These are phyloP conservation scores for Eupithecia pulchellata DNA, from an alignment of 2,888 invertebrate species.

Conservation along the genomic window DNA sequence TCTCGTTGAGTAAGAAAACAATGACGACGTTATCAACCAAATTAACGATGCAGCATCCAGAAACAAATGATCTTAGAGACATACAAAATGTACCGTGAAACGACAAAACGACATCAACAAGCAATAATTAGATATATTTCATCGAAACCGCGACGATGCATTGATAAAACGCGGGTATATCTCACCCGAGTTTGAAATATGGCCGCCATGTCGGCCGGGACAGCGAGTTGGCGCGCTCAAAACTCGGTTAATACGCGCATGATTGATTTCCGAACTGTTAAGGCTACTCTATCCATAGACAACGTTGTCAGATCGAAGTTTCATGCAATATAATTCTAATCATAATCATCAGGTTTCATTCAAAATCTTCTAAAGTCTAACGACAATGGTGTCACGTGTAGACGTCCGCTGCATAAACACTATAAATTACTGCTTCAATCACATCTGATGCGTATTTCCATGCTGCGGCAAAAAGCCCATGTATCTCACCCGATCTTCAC, in stretches of 20 bases:
- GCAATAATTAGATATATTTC: constrained; percentile 83
- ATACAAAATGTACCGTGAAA: constrained; percentile 76
- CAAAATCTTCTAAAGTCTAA: constrained; percentile 44
- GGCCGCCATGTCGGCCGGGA: constrained; percentile 73
- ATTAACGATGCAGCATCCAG: constrained; percentile 53
- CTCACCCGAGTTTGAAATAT: constrained; percentile 81
- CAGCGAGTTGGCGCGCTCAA: constrained; percentile 78
- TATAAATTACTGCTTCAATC: constrained; percentile 84
- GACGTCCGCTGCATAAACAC: constrained; percentile 77
- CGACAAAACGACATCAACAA: constrained; percentile 76
- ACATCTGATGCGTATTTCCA: constrained; percentile 82
- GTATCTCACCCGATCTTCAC: constrained; percentile 83
- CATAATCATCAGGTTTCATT: constrained; percentile 9
- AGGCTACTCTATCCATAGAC: constrained; percentile 39
- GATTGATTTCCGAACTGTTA: constrained; percentile 74
- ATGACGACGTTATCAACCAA: constrained; percentile 39
- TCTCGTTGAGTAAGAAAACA: constrained; percentile 32
- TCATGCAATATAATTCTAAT: background rate
- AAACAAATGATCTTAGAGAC: constrained; percentile 74
- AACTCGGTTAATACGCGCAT: constrained; percentile 76
- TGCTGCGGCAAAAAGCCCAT: constrained; percentile 81
- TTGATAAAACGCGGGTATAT: constrained; percentile 83
- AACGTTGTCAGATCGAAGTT: constrained; percentile 30
- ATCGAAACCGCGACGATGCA: constrained; percentile 83
- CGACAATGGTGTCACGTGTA: constrained; percentile 64